phyloP scores from a whole-genome alignment of 2,888 invertebrate genomes.

The Lydus trimaculatus region DNA sequence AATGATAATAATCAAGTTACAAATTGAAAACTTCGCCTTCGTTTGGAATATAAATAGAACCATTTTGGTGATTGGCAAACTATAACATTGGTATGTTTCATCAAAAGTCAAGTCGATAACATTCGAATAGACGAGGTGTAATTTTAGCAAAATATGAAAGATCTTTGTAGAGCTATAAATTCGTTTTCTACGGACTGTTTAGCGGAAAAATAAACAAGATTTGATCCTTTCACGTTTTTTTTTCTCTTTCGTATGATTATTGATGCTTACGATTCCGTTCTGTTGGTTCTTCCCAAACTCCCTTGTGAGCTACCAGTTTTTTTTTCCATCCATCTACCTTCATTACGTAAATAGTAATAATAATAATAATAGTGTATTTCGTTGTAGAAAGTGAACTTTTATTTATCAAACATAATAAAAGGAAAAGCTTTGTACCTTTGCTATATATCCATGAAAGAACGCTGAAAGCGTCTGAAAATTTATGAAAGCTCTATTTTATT shows the following conservation, averaged over 20 bases:
- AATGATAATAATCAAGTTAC: too few species aligned
- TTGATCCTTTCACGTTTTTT: background rate
- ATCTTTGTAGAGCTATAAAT: background rate
- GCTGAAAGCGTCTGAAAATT: background rate
- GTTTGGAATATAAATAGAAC: too few species aligned
- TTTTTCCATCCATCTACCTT: background rate
- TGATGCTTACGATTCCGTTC: background rate
- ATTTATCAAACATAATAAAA: background rate
- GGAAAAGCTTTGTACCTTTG: background rate
- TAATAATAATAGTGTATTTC: background rate
- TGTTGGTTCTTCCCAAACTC: background rate
- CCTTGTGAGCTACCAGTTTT: too few species aligned
- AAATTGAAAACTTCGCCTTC: too few species aligned
- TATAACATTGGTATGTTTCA: too few species aligned
- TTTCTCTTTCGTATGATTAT: background rate
- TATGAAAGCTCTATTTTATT: background rate
- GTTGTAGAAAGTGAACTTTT: background rate
- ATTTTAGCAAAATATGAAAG: too few species aligned
- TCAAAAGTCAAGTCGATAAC: too few species aligned
- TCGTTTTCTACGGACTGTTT: background rate
- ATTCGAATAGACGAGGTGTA: too few species aligned
- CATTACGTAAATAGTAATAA: background rate
- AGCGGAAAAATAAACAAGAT: background rate
- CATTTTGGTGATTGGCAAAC: too few species aligned
- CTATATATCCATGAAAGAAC: background rate